A percentile compares a stretch with the other conserved stretches of the same genome.
Evolutionary conservation across 1,140 invertebrate species (phyloP).

Genomic region (Drosophila micromelanica): DNA sequence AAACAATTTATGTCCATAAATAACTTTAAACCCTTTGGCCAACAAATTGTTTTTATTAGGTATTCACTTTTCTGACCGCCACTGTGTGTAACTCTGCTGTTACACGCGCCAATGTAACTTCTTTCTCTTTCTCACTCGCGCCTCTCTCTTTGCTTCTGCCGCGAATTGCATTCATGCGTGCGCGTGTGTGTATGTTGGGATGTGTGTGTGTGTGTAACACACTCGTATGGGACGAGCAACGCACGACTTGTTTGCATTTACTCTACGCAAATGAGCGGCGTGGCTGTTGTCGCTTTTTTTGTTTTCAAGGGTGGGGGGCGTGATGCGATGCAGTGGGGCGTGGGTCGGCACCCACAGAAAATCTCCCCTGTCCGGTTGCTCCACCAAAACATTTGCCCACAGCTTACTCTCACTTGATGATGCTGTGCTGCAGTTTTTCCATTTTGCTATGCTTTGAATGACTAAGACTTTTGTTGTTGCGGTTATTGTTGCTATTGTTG

Average conservation of each 20-base stretch:
- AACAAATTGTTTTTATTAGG: background rate
- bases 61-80: slow-evolving; percentile 15
- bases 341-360: slow-evolving; percentile 18
- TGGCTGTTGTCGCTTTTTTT: slow-evolving; percentile 59
- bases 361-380: slow-evolving; percentile 6
- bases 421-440: slow-evolving; percentile 58
- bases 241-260: slow-evolving; percentile 76
- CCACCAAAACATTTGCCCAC: slow-evolving; percentile 43
- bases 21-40: background rate
- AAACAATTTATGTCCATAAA: background rate
- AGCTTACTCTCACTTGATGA: slow-evolving; percentile 77
- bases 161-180: slow-evolving; percentile 73
- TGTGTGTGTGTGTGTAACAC: slow-evolving; percentile 17
- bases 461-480: slow-evolving; percentile 52
- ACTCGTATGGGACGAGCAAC: slow-evolving; percentile 43
- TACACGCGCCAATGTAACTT: slow-evolving; percentile 63
- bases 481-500: slow-evolving; percentile 42
- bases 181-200: slow-evolving; percentile 30
- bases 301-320: slow-evolving; percentile 49
- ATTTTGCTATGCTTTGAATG: slow-evolving; percentile 64
- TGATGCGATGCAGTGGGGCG: slow-evolving; percentile 19
- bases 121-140: slow-evolving; percentile 16
- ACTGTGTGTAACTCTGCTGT: slow-evolving; percentile 46
- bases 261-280: slow-evolving; percentile 79
- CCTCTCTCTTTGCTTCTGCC: slow-evolving; percentile 26